These are phyloP conservation scores for Channa argus DNA, from an alignment of 2,113 vertebrate species.

Conservation along the genomic window DNA sequence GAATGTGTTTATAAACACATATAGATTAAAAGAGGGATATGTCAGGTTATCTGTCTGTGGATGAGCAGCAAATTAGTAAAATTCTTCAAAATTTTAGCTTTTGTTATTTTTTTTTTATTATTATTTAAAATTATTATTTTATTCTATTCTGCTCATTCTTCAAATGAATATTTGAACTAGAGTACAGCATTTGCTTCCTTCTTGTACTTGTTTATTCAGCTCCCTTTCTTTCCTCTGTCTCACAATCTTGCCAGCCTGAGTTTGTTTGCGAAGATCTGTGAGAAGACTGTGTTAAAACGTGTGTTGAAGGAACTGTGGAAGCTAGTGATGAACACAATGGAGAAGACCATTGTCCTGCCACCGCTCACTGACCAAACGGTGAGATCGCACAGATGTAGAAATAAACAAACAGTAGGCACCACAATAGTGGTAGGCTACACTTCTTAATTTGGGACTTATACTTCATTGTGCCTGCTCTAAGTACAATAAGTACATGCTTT, in stretches of 20 bases:
- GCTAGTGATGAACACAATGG: constrained; percentile 99
- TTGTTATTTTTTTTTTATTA: constrained; percentile 3
- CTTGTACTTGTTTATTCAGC: constrained; percentile 22
- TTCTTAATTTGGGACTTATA: too few relatives aligned
- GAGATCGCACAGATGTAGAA: constrained; percentile 62
- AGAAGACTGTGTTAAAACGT: constrained; percentile 98
- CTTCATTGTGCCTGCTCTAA: too few relatives aligned
- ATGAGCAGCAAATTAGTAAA: neutral
- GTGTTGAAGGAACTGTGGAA: constrained; percentile 99
- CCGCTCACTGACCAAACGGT: constrained; percentile 98
- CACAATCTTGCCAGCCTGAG: constrained; percentile 85
- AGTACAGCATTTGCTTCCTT: constrained; percentile 18
- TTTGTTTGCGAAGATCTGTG: constrained; percentile 97
- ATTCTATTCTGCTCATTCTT: neutral
- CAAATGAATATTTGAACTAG: too few relatives aligned
- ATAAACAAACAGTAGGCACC: neutral
- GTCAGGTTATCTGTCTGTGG: neutral
- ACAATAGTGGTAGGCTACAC: neutral
- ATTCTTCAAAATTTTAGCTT: neutral
- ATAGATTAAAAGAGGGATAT: neutral
- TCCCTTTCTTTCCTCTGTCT: constrained; percentile 3
- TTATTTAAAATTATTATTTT: neutral
- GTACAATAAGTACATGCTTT: too few relatives aligned
- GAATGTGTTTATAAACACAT: neutral
- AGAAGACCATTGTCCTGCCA: constrained; percentile 96